Evolutionary conservation across 2,797 vertebrate species (phyloP), one percentile per base, ranked within the genome.

Genomic region (Catamblyrhynchus diadema): DNA sequence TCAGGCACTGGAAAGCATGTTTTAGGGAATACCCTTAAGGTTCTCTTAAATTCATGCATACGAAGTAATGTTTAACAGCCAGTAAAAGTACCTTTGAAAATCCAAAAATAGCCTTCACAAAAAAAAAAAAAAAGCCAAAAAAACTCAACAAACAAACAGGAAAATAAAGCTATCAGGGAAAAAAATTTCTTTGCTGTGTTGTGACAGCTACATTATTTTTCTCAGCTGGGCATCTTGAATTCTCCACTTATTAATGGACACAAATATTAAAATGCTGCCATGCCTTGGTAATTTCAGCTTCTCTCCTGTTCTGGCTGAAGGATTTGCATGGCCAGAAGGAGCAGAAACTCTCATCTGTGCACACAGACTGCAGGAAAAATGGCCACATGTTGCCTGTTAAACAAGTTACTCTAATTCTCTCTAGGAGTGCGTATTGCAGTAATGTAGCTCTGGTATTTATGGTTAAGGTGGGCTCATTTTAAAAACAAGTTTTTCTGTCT

Each of bases 21-120:
- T 85, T 62, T 47, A 45, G 56, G 57, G 61, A 71, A 65, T 69
- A n/a, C 7, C 16, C 22, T 16, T 56, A 44, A 57, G 30, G n/a
- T 72, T 72, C 80, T 70, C 32, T 45, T 47, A 20, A 30, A 48
- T 73, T 74, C 14, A 39, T 53, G 12, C 5, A 12, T n/a, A 19
- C 13, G 44, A 51, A 62, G 12, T 69, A 28, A 59, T 41, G 32
- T 32, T 57, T 79, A 27, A 35, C 45, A 62, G 42, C 11, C 21
- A 50, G 35, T 62, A 74, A 81, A 82, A 37, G 42, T 69, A 61
- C 33, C 35, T 22, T 69, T 81, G 37, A 79, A 85, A 89, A 86
- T 61, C 14, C 17, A 57, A 67, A 83, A 77, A 33, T 37, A 86
- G 2, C 8, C 4, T 22, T 17, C 24, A 22, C 9, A 1, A 7